Evolutionary conservation across 2,113 vertebrate genomes (phyloP), one percentile per base, ranked within the genome.

Genomic region (Triplophysa tibetana): DNA sequence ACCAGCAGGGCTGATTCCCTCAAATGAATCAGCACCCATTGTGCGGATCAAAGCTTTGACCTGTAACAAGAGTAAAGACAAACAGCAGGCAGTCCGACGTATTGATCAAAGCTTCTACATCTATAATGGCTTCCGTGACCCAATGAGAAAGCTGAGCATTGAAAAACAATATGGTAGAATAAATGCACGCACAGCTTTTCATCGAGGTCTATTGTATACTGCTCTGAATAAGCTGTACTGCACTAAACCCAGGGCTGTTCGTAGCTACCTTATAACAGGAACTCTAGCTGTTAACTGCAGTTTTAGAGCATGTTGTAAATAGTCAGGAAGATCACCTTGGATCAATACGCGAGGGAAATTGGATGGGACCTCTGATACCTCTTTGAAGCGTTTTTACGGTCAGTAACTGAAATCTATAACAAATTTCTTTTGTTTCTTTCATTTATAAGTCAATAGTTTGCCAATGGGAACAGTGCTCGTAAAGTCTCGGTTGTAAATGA

Each of bases 281-380:
- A 74, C 29, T 75, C 70, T 64, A 79, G 65, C 76, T 67, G 80
- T 84, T 79, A 82, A 66, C 75, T 21, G 45, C 52, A 61, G 45
- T 77, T 65, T 77, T 62, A 62, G 64, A 79, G 61, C 66, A 75
- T 65, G 83, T 84, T 81, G 70, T 77, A 77, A 82, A 82, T 72
- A 79, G 79, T 75, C 77, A 81, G 72, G 33, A 38, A 66, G 61
- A 79, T 84, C 65, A 66, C 64, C 77, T 48, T 82, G 38, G 50
- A 84, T 82, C 83, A 84, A 84, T 82, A 84, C 70, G 45, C 64
- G 70, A 61, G 76, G 64, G 67, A 74, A 82, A 82, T 76, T 76
- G 75, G 80, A 67, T 72, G 67, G 80, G 83, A 61, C 41, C 83
- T 80, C 17, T 67, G 41, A 63, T 72, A 56, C 50, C 14, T 62